These are phyloP conservation scores for Hyposmocoma kahamanoa DNA, from an alignment of 1,140 invertebrate species.

Conservation along the genomic window DNA sequence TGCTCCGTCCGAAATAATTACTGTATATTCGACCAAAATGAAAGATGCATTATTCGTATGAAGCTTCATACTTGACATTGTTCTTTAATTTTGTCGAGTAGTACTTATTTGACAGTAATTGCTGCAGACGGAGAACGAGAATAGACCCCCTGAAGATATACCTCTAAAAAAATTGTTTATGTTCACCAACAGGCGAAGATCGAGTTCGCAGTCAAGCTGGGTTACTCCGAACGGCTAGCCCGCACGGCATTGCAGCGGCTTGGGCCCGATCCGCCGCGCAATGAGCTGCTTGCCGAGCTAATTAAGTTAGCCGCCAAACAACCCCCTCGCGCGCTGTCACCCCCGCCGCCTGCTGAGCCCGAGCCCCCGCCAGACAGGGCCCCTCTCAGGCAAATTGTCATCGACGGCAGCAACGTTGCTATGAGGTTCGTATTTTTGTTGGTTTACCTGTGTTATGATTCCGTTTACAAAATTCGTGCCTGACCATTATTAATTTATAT, in stretches of 20 bases:
- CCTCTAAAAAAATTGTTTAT: too few species aligned
- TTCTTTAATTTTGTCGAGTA: too few species aligned
- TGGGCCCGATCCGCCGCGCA: conserved; percentile 87
- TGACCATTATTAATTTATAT: too few species aligned
- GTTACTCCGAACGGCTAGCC: conserved; percentile 91
- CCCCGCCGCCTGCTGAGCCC: conserved; percentile 37
- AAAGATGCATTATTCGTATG: too few species aligned
- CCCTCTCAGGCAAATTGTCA: conserved; percentile 89
- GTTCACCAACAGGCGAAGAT: conserved; percentile 46
- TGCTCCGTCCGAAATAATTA: too few species aligned
- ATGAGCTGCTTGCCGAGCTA: conserved; percentile 89
- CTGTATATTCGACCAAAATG: too few species aligned
- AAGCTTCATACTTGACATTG: too few species aligned
- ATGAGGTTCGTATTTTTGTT: conserved; percentile 92
- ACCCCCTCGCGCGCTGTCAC: conserved; percentile 43
- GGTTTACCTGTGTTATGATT: too few species aligned
- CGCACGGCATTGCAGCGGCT: conserved; percentile 88
- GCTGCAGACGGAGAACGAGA: too few species aligned
- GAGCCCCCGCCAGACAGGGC: conserved; percentile 44
- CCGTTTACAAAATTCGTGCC: too few species aligned
- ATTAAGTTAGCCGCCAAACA: conserved; percentile 82
- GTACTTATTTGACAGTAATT: too few species aligned
- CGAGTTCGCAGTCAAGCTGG: conserved; percentile 80
- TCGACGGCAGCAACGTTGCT: conserved; percentile 98
- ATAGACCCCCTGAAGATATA: too few species aligned